phyloP scores from a whole-genome alignment of 1,140 invertebrate genomes.

The Euschistus heros region DNA sequence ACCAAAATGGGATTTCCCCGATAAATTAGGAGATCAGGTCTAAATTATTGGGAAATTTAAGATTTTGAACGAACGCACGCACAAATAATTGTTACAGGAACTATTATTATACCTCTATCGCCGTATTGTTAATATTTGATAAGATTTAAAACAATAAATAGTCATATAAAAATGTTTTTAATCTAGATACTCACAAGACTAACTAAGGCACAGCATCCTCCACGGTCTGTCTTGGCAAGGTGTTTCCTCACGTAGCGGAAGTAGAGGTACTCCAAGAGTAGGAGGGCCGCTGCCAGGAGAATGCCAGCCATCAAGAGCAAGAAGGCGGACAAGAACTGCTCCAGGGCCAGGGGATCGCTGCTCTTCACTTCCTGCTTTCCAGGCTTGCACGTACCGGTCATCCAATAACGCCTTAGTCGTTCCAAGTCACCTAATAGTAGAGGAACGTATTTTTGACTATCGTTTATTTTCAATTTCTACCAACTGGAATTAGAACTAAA shows the following conservation, averaged over 20 bases:
- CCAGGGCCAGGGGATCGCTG: conserved; percentile 83
- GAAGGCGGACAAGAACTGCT: conserved; percentile 96
- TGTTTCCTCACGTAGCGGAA: conserved; percentile 83
- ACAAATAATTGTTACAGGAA: no score
- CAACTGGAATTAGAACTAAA: no score
- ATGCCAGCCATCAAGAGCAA: conserved; percentile 89
- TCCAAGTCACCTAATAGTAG: conserved; percentile 86
- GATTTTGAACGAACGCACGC: no score
- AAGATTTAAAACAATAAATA: not conserved
- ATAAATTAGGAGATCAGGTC: no score
- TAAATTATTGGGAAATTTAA: no score
- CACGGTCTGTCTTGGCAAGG: conserved; percentile 75
- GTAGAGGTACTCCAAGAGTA: conserved; percentile 87
- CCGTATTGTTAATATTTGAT: no score
- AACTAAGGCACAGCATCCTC: conserved; percentile 80
- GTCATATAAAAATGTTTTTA: not conserved
- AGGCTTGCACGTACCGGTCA: conserved; percentile 92
- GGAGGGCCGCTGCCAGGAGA: conserved; percentile 68
- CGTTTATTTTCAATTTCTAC: no score
- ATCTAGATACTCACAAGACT: conserved; percentile 54
- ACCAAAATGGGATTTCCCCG: no score
- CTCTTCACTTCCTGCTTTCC: conserved; percentile 82
- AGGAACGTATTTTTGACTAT: no score
- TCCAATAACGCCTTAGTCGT: conserved; percentile 87
- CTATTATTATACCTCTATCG: no score